Evolutionary conservation across 2,888 invertebrate species (phyloP).

Genomic region (Leucophenga montana): DNA sequence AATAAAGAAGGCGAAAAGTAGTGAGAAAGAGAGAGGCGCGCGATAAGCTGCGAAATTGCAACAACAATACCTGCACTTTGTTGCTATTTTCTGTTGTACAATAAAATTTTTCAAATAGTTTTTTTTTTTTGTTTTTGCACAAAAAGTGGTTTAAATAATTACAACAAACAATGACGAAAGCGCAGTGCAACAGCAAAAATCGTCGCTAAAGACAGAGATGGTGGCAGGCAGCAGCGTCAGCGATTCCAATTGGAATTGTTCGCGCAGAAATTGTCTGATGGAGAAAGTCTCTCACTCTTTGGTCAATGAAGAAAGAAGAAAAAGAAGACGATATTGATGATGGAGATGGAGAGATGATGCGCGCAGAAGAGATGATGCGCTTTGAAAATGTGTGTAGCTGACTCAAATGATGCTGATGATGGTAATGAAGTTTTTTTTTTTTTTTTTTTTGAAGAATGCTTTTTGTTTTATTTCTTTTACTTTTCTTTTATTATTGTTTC

Average conservation of each 20-base stretch:
- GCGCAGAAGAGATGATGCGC: too few relatives aligned
- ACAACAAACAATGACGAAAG: slow-evolving; percentile 23
- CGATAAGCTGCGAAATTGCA: background rate
- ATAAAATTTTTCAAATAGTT: background rate
- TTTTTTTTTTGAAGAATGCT: slow-evolving; percentile 1
- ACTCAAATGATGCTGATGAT: background rate
- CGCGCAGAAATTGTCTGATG: too few relatives aligned
- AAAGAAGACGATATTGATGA: background rate
- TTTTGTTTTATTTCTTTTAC: background rate
- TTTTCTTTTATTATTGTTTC: background rate
- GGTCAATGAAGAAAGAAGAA: background rate
- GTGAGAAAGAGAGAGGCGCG: background rate
- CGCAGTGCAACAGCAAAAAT: background rate
- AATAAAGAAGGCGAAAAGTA: too few relatives aligned
- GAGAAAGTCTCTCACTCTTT: slow-evolving; percentile 20
- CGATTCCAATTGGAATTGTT: slow-evolving; percentile 15
- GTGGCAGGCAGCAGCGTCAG: too few relatives aligned
- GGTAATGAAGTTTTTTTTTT: background rate
- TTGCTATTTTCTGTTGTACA: background rate
- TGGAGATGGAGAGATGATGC: too few relatives aligned
- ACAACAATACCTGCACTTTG: background rate
- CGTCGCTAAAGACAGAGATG: too few relatives aligned
- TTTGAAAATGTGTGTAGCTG: background rate
- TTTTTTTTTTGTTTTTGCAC: background rate
- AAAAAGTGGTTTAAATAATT: background rate